A percentile compares a stretch with the other conserved stretches of the same genome.
Evolutionary conservation across 2,113 vertebrate species (phyloP).

Genomic region (Leptocoma aspasia): DNA sequence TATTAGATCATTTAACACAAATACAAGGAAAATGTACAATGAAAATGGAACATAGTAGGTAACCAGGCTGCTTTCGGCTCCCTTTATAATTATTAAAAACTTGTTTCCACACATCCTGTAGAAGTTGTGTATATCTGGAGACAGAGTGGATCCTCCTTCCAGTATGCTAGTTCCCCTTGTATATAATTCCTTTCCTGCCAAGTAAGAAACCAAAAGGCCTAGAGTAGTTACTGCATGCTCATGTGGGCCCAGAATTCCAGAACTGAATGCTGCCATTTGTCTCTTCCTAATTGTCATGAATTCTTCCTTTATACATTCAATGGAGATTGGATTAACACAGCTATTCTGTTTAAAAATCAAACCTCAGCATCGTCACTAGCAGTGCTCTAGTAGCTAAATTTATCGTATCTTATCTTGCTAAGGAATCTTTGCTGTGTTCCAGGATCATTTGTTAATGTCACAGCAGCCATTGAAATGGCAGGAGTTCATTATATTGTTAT

Average conservation of each 20-base stretch:
- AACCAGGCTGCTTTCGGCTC: background rate
- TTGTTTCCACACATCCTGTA: background rate
- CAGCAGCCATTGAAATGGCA: background rate
- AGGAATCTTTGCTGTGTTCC: conserved; percentile 50
- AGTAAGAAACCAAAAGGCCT: conserved; percentile 8
- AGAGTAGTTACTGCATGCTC: background rate
- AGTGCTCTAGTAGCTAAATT: conserved; percentile 37
- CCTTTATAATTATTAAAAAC: conserved; percentile 7
- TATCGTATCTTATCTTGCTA: conserved; percentile 41
- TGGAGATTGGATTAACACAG: conserved; percentile 7
- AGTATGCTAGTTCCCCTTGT: background rate
- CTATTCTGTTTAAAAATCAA: conserved; percentile 60
- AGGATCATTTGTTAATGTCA: conserved; percentile 38
- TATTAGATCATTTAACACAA: background rate
- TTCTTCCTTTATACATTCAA: conserved; percentile 42
- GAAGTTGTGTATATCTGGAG: background rate
- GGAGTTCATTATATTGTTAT: conserved; percentile 49
- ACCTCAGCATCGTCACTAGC: background rate
- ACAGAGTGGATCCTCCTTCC: conserved; percentile 32
- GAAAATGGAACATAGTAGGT: background rate
- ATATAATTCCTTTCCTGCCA: conserved; percentile 34
- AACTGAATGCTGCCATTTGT: conserved; percentile 32
- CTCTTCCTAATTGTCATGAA: conserved; percentile 41
- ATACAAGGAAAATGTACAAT: background rate
- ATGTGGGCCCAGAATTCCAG: background rate